phyloP scores from a whole-genome alignment of 2,113 vertebrate genomes.

The Romanogobio albipinnatus region DNA sequence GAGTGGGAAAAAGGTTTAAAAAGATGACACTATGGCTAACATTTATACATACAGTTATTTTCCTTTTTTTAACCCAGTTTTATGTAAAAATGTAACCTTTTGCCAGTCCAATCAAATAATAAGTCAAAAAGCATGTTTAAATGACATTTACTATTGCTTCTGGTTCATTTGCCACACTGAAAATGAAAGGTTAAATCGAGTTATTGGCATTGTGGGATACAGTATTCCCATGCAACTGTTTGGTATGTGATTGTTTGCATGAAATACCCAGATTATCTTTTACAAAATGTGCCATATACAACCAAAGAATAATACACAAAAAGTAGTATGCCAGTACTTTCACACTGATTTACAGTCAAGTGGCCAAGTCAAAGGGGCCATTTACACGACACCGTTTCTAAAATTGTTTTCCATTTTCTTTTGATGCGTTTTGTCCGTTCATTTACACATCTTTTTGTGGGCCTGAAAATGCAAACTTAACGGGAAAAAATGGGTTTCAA shows the following conservation, averaged over 20 bases:
- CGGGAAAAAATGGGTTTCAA: too few species aligned
- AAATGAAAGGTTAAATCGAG: slow-evolving; percentile 9
- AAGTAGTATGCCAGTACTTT: too few species aligned
- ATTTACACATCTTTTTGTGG: too few species aligned
- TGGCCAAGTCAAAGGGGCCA: too few species aligned
- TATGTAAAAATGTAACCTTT: not conserved
- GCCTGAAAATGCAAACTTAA: too few species aligned
- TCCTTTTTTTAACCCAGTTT: not conserved
- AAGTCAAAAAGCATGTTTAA: slow-evolving; percentile 7
- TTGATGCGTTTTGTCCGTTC: too few species aligned
- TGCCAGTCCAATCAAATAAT: not conserved
- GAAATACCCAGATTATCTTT: not conserved
- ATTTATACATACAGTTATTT: not conserved
- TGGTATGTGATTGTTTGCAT: not conserved
- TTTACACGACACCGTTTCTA: too few species aligned
- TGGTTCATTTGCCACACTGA: not conserved
- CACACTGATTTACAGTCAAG: too few species aligned
- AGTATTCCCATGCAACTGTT: not conserved
- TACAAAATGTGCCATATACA: not conserved
- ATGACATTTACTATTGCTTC: slow-evolving; percentile 1
- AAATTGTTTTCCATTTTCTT: too few species aligned
- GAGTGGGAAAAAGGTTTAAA: not conserved
- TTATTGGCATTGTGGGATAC: slow-evolving; percentile 1
- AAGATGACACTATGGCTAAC: not conserved
- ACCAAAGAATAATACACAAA: too few species aligned